Base-by-base conservation (phyloP, 2,113 vertebrate species). In the Seriola dumerili region DNA sequence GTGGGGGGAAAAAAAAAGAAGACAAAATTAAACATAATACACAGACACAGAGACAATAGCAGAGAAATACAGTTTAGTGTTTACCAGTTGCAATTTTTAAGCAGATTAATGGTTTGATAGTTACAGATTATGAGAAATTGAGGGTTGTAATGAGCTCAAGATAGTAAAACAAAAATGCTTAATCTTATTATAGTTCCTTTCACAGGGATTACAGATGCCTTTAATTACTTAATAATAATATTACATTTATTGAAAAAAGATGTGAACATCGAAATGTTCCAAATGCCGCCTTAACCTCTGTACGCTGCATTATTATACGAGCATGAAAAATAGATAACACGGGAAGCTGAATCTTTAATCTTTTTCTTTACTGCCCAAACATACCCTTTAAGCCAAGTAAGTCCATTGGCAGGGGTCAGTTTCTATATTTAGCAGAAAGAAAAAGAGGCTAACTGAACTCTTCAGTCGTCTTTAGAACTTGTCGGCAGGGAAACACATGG, bases 171-270 rank as follows among this genome's bases (percentile, higher is more conserved):
- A 70, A 66, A 72, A 55, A 61, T 6, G 10, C 14, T 42, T 76
- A 58, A 86, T 86, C 75, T 14, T 50, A 40, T 78, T 75, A 58
- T 44, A 61, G 9, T 66, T 86, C 13, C 10, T 58, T 76, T 72
- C 29, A 74, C 44, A 68, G 16, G 23, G 52, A 78, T 82, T 21
- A 42, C 13, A 23, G 19, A 61, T 29, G 10, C 13, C 5, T 78
- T 66, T 69, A 75, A 65, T 72, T 74, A 69, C 36, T 10, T 64
- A 12, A 48, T 29, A 29, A 29, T 29, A 29, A 29, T 21, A 36
- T 58, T 63, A n/a, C 21, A 36, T 66, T 21, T 34, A 0, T 21
- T 8, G 40, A 42, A 44, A 38, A 40, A 59, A 12, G 10, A 36
- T 16, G 1, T 19, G 54, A 36, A 52, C 50, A 70, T 9, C 65